A percentile compares a stretch with the other conserved stretches of the same genome.
phyloP scores from a whole-genome alignment of 2,113 vertebrate species.

The Redunca redunca region DNA sequence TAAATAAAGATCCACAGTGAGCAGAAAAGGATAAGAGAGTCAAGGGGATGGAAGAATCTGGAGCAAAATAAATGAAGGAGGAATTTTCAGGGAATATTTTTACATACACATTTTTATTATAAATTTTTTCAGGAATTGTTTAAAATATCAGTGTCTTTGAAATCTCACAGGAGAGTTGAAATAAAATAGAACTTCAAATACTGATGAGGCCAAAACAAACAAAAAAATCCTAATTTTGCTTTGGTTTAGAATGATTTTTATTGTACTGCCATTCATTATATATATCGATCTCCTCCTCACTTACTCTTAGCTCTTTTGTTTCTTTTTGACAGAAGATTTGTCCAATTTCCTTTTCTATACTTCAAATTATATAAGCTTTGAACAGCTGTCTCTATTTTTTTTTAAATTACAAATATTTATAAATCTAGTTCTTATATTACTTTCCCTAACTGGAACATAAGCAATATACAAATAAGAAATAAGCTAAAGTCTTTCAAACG shows the following conservation, averaged over 20 bases:
- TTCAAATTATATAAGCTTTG: neutral
- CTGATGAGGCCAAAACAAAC: neutral
- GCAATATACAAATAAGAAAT: neutral
- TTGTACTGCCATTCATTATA: neutral
- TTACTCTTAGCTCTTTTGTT: neutral
- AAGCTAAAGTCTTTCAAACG: neutral
- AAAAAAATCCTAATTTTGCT: neutral
- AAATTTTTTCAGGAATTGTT: neutral
- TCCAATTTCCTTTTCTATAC: neutral
- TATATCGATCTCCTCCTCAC: neutral
- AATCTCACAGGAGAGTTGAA: neutral
- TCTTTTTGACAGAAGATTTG: neutral
- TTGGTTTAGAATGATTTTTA: neutral
- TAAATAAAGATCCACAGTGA: slow-evolving; percentile 36
- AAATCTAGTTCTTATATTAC: neutral
- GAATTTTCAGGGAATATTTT: neutral
- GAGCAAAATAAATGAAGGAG: neutral
- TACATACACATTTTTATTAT: neutral
- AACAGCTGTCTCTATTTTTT: neutral
- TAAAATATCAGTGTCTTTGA: neutral
- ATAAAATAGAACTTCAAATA: neutral
- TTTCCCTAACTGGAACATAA: neutral
- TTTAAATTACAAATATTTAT: neutral
- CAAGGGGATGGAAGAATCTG: neutral
- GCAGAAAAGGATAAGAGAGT: neutral